These are phyloP conservation scores for Ictalurus punctatus DNA, from an alignment of 2,113 vertebrate genomes.

Conservation along the genomic window DNA sequence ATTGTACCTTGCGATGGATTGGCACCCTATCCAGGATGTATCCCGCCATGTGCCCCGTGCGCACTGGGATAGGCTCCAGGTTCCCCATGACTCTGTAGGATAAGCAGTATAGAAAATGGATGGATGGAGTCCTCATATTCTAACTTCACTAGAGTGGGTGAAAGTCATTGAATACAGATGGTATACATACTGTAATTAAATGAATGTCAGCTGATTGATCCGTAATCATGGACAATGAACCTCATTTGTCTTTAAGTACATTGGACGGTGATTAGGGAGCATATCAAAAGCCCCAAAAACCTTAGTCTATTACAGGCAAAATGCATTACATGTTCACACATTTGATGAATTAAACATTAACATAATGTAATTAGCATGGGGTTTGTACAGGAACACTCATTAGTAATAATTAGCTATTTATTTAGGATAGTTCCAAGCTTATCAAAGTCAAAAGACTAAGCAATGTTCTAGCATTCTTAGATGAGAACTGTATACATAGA, in stretches of 20 bases:
- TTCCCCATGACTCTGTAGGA: no score
- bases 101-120: no score
- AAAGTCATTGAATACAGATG: not conserved
- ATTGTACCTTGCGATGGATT: no score
- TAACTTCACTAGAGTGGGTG: not conserved
- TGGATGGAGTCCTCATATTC: no score
- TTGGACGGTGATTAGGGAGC: conserved; percentile 15
- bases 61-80: no score
- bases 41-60: no score
- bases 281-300: not conserved
- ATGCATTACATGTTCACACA: conserved; percentile 22
- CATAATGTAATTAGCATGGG: conserved; percentile 27
- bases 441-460: conserved; percentile 2
- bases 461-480: not conserved
- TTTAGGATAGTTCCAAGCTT: not conserved
- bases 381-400: conserved; percentile 5
- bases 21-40: no score
- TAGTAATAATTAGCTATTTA: conserved; percentile 38
- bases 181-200: not conserved
- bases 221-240: not conserved
- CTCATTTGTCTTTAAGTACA: not conserved
- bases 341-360: conserved; percentile 45
- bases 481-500: not conserved
- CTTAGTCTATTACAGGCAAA: conserved; percentile 8
- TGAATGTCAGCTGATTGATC: not conserved